These are phyloP conservation scores for Mesocentrotus franciscanus DNA, from an alignment of 53 echinoderm and acorn worm species.

Conservation along the genomic window DNA sequence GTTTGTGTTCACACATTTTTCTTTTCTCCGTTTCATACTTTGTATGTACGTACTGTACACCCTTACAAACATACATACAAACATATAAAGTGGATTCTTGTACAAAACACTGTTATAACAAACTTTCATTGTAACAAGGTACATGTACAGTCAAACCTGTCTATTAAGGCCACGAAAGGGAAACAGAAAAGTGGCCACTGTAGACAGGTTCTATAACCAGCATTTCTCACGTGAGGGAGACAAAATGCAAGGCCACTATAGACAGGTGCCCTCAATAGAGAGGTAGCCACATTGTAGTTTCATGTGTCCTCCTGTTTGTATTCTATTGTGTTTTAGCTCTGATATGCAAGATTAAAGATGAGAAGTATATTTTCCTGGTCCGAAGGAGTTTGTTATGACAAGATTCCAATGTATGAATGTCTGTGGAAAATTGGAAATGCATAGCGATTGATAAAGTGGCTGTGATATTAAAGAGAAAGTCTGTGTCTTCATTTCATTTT, in stretches of 20 bases:
- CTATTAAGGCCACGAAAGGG: too few relatives aligned
- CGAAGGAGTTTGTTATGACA: not conserved
- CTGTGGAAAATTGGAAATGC: not conserved
- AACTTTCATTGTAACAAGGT: too few relatives aligned
- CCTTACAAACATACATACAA: too few relatives aligned
- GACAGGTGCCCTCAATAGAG: too few relatives aligned
- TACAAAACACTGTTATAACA: not conserved
- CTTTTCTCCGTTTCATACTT: not conserved
- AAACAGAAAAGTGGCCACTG: too few relatives aligned
- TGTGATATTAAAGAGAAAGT: too few relatives aligned
- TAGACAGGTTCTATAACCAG: too few relatives aligned
- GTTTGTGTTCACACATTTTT: not conserved
- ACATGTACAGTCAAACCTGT: too few relatives aligned
- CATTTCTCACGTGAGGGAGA: too few relatives aligned
- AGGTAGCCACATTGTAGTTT: not conserved
- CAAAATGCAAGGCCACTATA: too few relatives aligned
- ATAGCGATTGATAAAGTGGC: not conserved
- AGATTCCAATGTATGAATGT: not conserved
- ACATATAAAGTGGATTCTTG: not conserved
- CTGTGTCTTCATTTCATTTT: not conserved
- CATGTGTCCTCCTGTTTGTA: not conserved
- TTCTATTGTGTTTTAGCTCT: not conserved
- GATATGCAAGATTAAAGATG: not conserved
- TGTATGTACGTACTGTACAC: too few relatives aligned
- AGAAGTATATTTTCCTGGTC: not conserved